Percentiles rank a stretch among this genome's conserved stretches.
These are phyloP conservation scores for Diprion similis DNA, from an alignment of 1,140 invertebrate species.

Conservation along the genomic window DNA sequence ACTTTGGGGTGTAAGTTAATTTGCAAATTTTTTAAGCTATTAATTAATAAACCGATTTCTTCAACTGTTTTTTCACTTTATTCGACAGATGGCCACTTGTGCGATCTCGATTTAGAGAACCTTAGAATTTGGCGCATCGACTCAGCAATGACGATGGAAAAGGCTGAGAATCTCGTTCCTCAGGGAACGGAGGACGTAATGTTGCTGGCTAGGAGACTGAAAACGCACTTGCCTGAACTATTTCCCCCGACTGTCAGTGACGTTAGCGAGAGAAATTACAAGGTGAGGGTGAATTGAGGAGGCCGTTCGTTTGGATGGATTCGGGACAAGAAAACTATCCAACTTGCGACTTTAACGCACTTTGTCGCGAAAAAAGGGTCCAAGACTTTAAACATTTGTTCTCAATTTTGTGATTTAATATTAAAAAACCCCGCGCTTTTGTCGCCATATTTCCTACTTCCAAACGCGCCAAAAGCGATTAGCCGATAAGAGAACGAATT, in stretches of 20 bases:
- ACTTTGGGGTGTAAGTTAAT: constrained; percentile 37
- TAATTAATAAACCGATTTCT: too few relatives aligned
- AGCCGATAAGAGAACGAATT: too few relatives aligned
- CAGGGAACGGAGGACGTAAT: constrained; percentile 54
- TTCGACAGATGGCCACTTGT: constrained; percentile 43
- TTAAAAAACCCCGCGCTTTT: too few relatives aligned
- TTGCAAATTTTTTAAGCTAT: neutral
- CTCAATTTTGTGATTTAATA: too few relatives aligned
- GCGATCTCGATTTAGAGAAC: constrained; percentile 52
- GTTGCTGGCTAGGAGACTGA: constrained; percentile 50
- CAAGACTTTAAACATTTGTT: too few relatives aligned
- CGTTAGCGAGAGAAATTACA: constrained; percentile 38
- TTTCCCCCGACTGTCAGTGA: constrained; percentile 32
- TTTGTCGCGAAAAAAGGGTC: too few relatives aligned
- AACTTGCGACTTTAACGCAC: too few relatives aligned
- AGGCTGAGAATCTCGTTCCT: constrained; percentile 43
- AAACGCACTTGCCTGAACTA: constrained; percentile 51
- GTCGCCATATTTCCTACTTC: too few relatives aligned
- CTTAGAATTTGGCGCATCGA: constrained; percentile 50
- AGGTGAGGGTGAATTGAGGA: constrained; percentile 26
- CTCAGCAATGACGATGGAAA: constrained; percentile 33
- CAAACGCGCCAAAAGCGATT: too few relatives aligned
- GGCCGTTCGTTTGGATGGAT: too few relatives aligned
- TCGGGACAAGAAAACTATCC: too few relatives aligned
- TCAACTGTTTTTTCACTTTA: too few relatives aligned